Percentiles rank a stretch among this genome's conserved stretches.
These are phyloP conservation scores for Tortrix viridana DNA, from an alignment of 2,888 invertebrate genomes.

Conservation along the genomic window DNA sequence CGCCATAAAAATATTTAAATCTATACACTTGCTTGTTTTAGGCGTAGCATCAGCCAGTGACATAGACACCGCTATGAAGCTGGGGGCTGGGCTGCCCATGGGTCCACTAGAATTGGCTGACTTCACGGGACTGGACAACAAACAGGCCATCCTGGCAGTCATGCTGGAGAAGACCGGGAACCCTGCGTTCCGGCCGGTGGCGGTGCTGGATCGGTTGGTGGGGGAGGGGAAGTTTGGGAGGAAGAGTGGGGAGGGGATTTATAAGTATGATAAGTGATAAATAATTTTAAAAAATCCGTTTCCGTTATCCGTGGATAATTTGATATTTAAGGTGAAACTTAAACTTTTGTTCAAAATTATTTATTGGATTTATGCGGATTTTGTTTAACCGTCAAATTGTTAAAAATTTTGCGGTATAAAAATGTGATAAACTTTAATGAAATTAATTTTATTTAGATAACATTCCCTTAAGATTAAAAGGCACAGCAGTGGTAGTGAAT, in stretches of 20 bases:
- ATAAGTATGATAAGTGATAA: constrained; percentile 80
- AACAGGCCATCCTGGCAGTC: constrained; percentile 81
- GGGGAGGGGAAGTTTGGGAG: constrained; percentile 89
- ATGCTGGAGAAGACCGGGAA: constrained; percentile 86
- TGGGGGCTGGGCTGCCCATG: constrained; percentile 95
- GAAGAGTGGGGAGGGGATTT: constrained; percentile 93
- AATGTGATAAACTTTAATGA: too few relatives aligned
- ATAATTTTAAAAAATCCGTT: too few relatives aligned
- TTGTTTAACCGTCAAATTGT: too few relatives aligned
- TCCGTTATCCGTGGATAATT: too few relatives aligned
- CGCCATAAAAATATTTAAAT: too few relatives aligned
- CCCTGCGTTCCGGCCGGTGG: constrained; percentile 79
- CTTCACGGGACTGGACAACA: constrained; percentile 92
- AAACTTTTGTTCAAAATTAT: too few relatives aligned
- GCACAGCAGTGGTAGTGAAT: too few relatives aligned
- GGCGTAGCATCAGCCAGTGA: constrained; percentile 88
- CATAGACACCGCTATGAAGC: constrained; percentile 94
- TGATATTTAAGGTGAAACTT: too few relatives aligned
- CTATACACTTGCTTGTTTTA: constrained; percentile 50
- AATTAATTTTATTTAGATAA: too few relatives aligned
- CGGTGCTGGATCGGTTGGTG: constrained; percentile 87
- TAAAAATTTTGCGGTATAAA: too few relatives aligned
- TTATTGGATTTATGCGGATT: too few relatives aligned
- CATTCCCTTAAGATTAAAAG: too few relatives aligned
- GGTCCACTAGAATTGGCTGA: constrained; percentile 94